Evolutionary conservation across 2,888 invertebrate species (phyloP).

Genomic region (Nephrotoma flavescens): DNA sequence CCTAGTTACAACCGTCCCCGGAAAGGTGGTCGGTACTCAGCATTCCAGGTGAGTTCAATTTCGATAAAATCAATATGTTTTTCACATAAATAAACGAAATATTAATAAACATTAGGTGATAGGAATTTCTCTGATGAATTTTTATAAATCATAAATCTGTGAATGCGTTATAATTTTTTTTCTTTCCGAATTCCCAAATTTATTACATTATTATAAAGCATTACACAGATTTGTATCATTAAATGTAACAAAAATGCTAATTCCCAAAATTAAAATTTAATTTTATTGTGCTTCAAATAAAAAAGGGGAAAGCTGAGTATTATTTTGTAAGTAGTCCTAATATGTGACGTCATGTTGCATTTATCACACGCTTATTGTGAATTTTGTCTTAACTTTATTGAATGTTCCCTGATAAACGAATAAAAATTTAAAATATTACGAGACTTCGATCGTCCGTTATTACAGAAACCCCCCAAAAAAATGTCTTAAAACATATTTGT

Average conservation of each 20-base stretch:
- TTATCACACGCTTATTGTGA: background rate
- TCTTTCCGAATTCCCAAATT: background rate
- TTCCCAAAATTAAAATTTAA: background rate
- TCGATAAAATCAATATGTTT: background rate
- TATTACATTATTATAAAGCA: background rate
- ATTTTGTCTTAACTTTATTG: background rate
- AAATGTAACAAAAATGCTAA: background rate
- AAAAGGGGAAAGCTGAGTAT: background rate
- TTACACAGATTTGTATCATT: background rate
- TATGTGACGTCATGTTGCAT: background rate
- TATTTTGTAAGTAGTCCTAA: background rate
- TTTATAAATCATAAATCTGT: background rate
- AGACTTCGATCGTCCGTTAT: background rate
- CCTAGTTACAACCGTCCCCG: constrained; percentile 92
- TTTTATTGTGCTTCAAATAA: background rate
- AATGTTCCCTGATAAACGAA: background rate
- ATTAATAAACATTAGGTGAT: background rate
- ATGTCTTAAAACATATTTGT: background rate
- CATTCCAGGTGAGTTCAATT: constrained; percentile 70
- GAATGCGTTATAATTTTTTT: background rate
- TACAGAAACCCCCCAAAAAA: background rate
- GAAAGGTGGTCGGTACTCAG: constrained; percentile 85
- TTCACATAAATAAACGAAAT: background rate
- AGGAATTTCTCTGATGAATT: background rate
- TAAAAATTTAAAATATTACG: background rate